phyloP scores from a whole-genome alignment of 2,113 vertebrate species.

The Herpetotheres cachinnans region DNA sequence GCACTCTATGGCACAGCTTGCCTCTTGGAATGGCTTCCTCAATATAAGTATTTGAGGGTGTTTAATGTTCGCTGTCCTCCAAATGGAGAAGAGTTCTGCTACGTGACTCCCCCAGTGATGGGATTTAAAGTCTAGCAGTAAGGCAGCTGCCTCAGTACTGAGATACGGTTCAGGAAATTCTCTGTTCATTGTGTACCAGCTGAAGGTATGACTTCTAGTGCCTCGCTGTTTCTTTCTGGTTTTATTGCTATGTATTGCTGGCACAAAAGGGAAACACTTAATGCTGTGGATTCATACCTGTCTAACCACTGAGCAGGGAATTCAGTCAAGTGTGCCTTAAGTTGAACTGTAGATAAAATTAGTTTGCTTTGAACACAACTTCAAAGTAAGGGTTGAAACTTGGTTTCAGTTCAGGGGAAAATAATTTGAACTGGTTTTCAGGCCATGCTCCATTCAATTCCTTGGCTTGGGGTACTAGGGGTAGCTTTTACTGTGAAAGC shows the following conservation, averaged over 20 bases:
- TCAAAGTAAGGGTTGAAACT: background rate
- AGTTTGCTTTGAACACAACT: background rate
- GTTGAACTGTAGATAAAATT: background rate
- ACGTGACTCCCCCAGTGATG: rapidly evolving
- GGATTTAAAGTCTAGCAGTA: background rate
- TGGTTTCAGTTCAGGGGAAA: background rate
- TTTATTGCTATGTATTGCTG: background rate
- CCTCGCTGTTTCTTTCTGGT: background rate
- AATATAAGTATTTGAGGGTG: background rate
- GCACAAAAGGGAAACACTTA: background rate
- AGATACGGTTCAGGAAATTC: background rate
- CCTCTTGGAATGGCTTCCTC: background rate
- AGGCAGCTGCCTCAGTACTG: background rate
- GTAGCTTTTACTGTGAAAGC: background rate
- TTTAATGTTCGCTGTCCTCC: background rate
- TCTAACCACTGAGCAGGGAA: background rate
- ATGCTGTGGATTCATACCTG: background rate
- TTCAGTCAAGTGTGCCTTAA: background rate
- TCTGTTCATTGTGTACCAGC: background rate
- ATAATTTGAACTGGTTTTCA: background rate
- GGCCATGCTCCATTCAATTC: background rate
- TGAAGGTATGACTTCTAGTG: background rate
- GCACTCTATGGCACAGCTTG: background rate
- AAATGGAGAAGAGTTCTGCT: background rate
- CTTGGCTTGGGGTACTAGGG: background rate